A percentile compares a stretch with the other conserved stretches of the same genome.
Evolutionary conservation across 1,140 invertebrate species (phyloP).

Genomic region (Drosophila santomea): DNA sequence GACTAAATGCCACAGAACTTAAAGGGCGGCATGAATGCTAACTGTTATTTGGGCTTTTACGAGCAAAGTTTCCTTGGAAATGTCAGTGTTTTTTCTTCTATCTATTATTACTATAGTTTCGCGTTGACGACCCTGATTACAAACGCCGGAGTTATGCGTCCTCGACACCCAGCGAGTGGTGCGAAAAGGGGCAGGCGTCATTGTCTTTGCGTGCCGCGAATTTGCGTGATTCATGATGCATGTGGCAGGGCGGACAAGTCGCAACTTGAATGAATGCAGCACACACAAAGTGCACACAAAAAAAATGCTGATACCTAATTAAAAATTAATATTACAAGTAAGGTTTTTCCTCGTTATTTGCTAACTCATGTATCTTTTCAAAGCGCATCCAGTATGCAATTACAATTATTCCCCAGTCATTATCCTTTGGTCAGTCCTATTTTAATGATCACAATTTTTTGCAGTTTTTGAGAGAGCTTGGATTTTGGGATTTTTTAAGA

Average conservation of each 20-base stretch:
- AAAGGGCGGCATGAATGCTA: slow-evolving; percentile 26
- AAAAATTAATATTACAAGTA: no score
- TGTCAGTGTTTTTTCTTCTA: slow-evolving; percentile 37
- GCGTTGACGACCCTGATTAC: slow-evolving; percentile 51
- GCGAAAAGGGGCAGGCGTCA: slow-evolving; percentile 65
- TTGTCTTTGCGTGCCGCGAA: slow-evolving; percentile 68
- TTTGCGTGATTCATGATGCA: slow-evolving; percentile 78
- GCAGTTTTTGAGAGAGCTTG: no score
- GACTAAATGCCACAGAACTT: slow-evolving; percentile 39
- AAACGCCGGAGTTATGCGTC: slow-evolving; percentile 48
- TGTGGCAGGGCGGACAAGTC: slow-evolving; percentile 35
- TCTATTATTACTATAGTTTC: slow-evolving; percentile 58
- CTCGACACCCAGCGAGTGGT: slow-evolving; percentile 53
- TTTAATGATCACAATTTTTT: no score
- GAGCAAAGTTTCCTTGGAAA: slow-evolving; percentile 77
- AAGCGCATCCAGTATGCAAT: no score
- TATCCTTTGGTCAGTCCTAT: no score
- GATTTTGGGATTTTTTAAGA: neutral
- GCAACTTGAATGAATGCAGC: slow-evolving; percentile 54
- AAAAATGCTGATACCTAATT: neutral
- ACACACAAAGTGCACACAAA: slow-evolving; percentile 23
- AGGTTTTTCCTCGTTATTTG: no score
- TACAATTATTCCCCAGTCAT: no score
- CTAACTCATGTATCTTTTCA: no score
- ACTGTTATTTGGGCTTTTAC: slow-evolving; percentile 61